Percentiles rank a stretch among this genome's conserved stretches.
Conservation (phyloP, 2,113 vertebrate species). For the Otis tarda region DNA sequence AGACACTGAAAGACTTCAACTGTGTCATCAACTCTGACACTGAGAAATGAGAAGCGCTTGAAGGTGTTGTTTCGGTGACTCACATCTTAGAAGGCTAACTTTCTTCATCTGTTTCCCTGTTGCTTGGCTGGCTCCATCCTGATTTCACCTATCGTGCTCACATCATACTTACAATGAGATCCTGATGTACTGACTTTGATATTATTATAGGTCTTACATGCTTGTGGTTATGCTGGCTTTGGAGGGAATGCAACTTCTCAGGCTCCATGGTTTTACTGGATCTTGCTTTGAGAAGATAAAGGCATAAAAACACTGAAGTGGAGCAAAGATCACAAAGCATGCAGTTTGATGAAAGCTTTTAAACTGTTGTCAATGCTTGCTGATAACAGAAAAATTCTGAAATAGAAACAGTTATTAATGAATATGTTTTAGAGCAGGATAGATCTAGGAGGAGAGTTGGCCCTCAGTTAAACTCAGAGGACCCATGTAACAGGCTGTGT, state of each 20-base stretch:
- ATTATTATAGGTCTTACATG: neutral
- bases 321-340: neutral
- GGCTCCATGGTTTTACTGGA: neutral
- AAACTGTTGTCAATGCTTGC: neutral
- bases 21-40: slow-evolving; percentile 1
- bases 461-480: neutral
- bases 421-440: neutral
- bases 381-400: neutral
- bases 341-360: neutral
- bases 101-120: neutral
- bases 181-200: neutral
- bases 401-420: neutral
- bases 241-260: neutral
- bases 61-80: slow-evolving; percentile 39
- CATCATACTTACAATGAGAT: slow-evolving; percentile 17
- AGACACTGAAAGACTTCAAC: neutral
- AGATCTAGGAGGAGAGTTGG: neutral
- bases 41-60: neutral
- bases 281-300: slow-evolving; percentile 1
- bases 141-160: slow-evolving; percentile 11
- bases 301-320: neutral
- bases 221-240: slow-evolving; percentile 13
- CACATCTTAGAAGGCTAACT: neutral
- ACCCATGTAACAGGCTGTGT: neutral
- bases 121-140: neutral